Evolutionary conservation across 2,797 vertebrate genomes (phyloP).

Genomic region (Arnoldichthys spilopterus): DNA sequence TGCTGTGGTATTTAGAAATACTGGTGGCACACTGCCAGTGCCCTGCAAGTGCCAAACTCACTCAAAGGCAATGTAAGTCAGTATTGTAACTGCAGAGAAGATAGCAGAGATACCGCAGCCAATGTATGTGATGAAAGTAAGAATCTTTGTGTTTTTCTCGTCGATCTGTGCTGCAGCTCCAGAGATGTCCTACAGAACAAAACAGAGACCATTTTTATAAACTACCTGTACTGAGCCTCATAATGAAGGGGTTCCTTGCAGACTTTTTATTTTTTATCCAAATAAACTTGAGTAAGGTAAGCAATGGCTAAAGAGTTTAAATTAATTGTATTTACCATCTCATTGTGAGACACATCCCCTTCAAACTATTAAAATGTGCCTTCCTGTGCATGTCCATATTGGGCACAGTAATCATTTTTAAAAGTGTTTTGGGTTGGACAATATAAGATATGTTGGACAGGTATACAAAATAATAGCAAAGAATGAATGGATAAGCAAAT

Average conservation of each 20-base stretch:
- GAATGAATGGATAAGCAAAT: not conserved
- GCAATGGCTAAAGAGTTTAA: too few relatives aligned
- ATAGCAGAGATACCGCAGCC: slow-evolving; percentile 95
- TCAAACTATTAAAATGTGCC: not conserved
- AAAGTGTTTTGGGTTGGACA: not conserved
- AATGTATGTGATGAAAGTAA: slow-evolving; percentile 93
- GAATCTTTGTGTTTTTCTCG: slow-evolving; percentile 78
- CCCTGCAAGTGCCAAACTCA: slow-evolving; percentile 81
- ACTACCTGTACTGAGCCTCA: not conserved
- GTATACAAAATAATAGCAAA: not conserved
- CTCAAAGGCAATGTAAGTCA: slow-evolving; percentile 98
- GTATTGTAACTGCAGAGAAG: slow-evolving; percentile 92
- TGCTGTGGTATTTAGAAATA: not conserved
- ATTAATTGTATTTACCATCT: not conserved
- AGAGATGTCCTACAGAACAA: slow-evolving; percentile 83
- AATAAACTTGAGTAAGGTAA: too few relatives aligned
- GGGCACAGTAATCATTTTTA: too few relatives aligned
- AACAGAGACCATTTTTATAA: slow-evolving; percentile 17
- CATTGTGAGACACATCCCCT: not conserved
- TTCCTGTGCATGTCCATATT: too few relatives aligned
- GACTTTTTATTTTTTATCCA: not conserved
- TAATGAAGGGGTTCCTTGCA: not conserved
- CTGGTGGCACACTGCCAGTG: too few relatives aligned
- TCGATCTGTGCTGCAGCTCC: slow-evolving; percentile 75
- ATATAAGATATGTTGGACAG: not conserved